A percentile compares a stretch with the other conserved stretches of the same genome.
Evolutionary conservation across 2,113 vertebrate genomes (phyloP).

Genomic region (Podarcis muralis): DNA sequence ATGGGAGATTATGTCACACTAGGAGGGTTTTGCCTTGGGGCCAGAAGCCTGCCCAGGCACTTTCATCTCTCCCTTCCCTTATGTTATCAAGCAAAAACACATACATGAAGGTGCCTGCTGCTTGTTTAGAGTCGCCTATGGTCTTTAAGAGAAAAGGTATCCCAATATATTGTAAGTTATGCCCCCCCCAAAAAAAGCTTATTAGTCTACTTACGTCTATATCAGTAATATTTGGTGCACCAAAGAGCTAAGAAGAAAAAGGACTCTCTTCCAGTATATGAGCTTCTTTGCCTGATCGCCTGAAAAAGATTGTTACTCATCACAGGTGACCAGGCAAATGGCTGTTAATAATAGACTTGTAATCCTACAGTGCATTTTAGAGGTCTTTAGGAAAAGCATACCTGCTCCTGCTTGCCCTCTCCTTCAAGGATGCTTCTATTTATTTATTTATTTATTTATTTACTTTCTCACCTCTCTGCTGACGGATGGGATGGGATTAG

Average conservation of each 20-base stretch:
- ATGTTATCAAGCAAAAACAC: accelerated
- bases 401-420: no score
- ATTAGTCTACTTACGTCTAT: neutral
- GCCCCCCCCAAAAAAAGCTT: neutral
- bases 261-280: neutral
- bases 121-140: accelerated
- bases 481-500: no score
- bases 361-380: neutral
- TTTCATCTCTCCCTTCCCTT: neutral
- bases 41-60: slow-evolving; percentile 20
- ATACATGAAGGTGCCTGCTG: neutral
- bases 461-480: no score
- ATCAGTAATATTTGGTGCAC: neutral
- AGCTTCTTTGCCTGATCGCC: neutral
- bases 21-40: slow-evolving; percentile 42
- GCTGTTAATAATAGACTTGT: neutral
- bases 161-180: neutral
- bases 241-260: neutral
- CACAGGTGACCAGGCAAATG: neutral
- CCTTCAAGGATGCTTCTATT: no score
- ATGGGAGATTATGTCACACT: slow-evolving; percentile 78
- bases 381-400: no score
- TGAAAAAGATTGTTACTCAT: neutral
- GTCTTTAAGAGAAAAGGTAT: neutral
- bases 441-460: no score